Conservation (phyloP, 30 jellyfish, hydroid and myxozoan species). For the Aurelia sp. region DNA sequence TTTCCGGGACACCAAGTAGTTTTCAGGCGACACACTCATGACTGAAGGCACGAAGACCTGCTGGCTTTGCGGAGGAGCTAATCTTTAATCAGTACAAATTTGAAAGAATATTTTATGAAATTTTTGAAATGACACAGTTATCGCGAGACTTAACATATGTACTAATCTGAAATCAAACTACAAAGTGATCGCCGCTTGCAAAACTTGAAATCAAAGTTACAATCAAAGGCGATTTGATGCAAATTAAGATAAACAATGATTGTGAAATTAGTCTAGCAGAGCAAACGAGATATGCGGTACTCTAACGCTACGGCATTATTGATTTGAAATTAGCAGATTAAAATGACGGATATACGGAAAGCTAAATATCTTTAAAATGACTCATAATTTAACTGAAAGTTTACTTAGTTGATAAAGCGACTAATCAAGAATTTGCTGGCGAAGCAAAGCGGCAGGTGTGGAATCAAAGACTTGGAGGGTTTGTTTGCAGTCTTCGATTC, state of each 20-base stretch:
- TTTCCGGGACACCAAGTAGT: too few species aligned
- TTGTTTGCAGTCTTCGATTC: slow-evolving; percentile 48
- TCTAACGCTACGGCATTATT: background rate
- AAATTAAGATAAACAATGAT: slow-evolving; percentile 17
- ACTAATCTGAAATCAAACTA: background rate
- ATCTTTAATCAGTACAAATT: too few species aligned
- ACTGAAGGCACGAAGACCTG: too few species aligned
- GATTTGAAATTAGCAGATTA: slow-evolving; percentile 7
- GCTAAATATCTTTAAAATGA: slow-evolving; percentile 35
- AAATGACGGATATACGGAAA: slow-evolving; percentile 26
- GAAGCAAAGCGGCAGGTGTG: slow-evolving; percentile 43
- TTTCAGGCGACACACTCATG: too few species aligned
- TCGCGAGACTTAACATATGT: slow-evolving; percentile 29
- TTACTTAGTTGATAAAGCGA: slow-evolving; percentile 33
- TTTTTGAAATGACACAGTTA: slow-evolving; percentile 16
- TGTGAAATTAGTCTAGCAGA: too few species aligned
- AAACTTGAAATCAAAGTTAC: slow-evolving; percentile 31
- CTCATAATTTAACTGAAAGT: slow-evolving; percentile 25
- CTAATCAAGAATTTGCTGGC: slow-evolving; percentile 24
- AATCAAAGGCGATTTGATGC: slow-evolving; percentile 45
- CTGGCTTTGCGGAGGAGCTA: too few species aligned
- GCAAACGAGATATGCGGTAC: too few species aligned
- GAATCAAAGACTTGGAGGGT: slow-evolving; percentile 3
- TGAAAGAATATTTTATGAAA: too few species aligned
- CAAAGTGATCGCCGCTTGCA: slow-evolving; percentile 17